Conservation (phyloP, 2,797 vertebrate species). For the Mormyrops attenuatus region DNA sequence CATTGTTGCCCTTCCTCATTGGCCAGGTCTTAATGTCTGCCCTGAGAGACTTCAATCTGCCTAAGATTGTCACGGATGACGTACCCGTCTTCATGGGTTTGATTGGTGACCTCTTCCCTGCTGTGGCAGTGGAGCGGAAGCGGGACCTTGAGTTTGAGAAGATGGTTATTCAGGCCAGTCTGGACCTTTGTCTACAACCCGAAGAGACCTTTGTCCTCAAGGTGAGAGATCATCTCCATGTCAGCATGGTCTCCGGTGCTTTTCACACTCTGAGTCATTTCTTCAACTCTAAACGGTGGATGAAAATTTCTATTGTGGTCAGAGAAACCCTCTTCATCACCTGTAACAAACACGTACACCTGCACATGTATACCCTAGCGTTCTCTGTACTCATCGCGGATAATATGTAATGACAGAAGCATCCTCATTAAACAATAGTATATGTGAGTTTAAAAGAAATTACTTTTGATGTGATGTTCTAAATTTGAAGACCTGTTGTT, state of each 20-base stretch:
- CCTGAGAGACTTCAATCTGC: conserved; percentile 77
- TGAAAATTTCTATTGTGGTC: neutral
- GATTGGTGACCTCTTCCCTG: conserved; percentile 69
- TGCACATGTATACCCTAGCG: neutral
- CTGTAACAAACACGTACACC: neutral
- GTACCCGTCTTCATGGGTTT: conserved; percentile 71
- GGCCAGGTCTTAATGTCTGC: conserved; percentile 67
- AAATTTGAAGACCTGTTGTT: neutral
- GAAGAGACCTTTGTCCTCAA: conserved; percentile 81
- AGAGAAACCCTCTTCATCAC: neutral
- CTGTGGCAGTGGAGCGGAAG: conserved; percentile 68
- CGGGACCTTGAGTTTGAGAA: conserved; percentile 70
- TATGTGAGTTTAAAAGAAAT: neutral
- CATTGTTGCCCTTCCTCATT: conserved; percentile 60
- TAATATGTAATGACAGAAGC: neutral
- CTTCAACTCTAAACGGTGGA: neutral
- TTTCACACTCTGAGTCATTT: neutral
- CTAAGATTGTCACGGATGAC: conserved; percentile 70
- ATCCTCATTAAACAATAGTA: neutral
- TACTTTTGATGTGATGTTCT: neutral
- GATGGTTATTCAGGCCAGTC: conserved; percentile 64
- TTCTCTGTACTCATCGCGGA: neutral
- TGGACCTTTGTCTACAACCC: conserved; percentile 72
- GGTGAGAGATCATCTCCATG: conserved; percentile 50
- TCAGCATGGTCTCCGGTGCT: neutral